Evolutionary conservation across 2,888 invertebrate genomes (phyloP), one percentile per base, ranked within the genome.

Genomic region (Maniola hyperantus): DNA sequence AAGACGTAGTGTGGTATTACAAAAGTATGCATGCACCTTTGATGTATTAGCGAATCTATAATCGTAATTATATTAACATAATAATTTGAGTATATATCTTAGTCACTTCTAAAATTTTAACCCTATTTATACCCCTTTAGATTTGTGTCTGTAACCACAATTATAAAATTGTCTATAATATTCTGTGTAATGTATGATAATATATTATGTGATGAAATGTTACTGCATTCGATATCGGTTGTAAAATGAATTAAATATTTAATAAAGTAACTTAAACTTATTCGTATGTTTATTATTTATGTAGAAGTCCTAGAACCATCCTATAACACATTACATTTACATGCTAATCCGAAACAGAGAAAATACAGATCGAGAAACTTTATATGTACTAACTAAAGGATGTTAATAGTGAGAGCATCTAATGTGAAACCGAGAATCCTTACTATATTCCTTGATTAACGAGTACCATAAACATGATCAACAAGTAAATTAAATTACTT

Each of bases 191-290:
- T 84, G 83, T 88, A 88, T 77, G 75, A 81, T 26, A 26, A 81
- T 26, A 26, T 26, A 26, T 26, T 85, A 83, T 85, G 87, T 88
- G 86, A 90, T 88, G 83, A 84, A 82, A 87, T 80, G 88, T 90
- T 88, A 88, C 88, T 87, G 85, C 88, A 87, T 91, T 88, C 85
- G 83, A 85, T 87, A 88, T 83, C 87, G 91, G 90, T 91, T 91
- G 89, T 91, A 90, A 88, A 90, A 87, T 90, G 83, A 88, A 57
- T 57, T 57, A 42, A 89, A 88, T 89, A 89, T 90, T 84, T 88
- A 91, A 91, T 91, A 91, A 91, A 91, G 89, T 91, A 91, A 90
- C 87, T 82, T 62, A 69, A 68, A 72, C 67, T 60, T 68, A 60
- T n/a, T 53, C 4, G 26, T 26, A 20, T 39, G 15, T 6, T 18